Conservation (phyloP, 2,888 invertebrate genomes). For the Diaperis boleti region DNA sequence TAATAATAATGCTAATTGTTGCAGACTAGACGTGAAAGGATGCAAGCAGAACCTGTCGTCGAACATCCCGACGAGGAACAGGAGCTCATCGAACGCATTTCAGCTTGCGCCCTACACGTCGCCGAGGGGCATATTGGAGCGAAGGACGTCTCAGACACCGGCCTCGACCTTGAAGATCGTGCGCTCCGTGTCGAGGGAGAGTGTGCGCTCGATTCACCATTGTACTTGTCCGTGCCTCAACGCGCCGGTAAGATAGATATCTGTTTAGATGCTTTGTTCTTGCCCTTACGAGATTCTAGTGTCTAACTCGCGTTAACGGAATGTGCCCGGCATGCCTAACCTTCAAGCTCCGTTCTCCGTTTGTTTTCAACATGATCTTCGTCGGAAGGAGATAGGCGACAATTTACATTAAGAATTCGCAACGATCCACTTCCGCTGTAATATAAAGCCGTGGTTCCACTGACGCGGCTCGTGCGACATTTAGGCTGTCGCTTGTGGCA, state of each 20-base stretch:
- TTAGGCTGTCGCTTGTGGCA: no score
- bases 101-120: conserved; percentile 74
- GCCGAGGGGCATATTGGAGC: conserved; percentile 72
- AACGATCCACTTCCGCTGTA: background rate
- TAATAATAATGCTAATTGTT: conserved; percentile 31
- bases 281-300: conserved; percentile 32
- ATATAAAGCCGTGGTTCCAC: no score
- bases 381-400: background rate
- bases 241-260: conserved; percentile 60
- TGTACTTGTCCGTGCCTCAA: conserved; percentile 72
- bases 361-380: background rate
- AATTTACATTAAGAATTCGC: background rate
- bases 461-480: no score
- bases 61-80: conserved; percentile 67
- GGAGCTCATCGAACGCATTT: conserved; percentile 75
- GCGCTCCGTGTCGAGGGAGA: conserved; percentile 87
- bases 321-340: conserved; percentile 19
- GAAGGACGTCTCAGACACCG: conserved; percentile 85
- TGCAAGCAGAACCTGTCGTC: conserved; percentile 66
- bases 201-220: conserved; percentile 80
- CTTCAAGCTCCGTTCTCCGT: conserved; percentile 1
- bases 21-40: conserved; percentile 65
- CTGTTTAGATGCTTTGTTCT: conserved; percentile 29
- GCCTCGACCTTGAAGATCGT: conserved; percentile 82
- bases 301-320: conserved; percentile 26